Evolutionary conservation across 1,140 invertebrate genomes (phyloP).

Genomic region (Bombus waltoni): DNA sequence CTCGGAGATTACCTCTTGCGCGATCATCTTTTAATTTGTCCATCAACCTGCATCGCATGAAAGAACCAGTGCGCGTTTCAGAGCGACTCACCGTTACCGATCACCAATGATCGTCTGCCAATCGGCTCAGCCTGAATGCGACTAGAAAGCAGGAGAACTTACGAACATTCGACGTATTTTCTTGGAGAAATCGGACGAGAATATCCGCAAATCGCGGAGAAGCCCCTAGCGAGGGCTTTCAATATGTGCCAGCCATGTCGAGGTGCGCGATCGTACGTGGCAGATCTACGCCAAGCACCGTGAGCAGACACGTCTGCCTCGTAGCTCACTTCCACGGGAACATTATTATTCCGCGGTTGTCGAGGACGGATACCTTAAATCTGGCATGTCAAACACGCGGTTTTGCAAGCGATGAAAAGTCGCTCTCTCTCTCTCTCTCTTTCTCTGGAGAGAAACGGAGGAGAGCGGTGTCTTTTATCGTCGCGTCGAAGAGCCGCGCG

Average conservation of each 20-base stretch:
- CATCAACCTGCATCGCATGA: no score
- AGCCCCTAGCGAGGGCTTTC: conserved; percentile 32
- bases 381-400: conserved; percentile 62
- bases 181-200: not conserved
- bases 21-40: not conserved
- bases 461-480: conserved; percentile 42
- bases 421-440: not conserved
- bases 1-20: not conserved
- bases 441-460: not conserved
- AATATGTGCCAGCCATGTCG: conserved; percentile 38
- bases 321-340: conserved; percentile 39
- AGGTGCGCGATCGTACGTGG: conserved; percentile 40
- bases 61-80: not conserved
- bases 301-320: conserved; percentile 43
- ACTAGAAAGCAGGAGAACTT: not conserved
- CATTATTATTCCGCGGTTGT: conserved; percentile 65
- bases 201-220: conserved; percentile 39
- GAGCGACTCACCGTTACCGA: no score
- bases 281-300: conserved; percentile 29
- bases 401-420: conserved; percentile 34
- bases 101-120: not conserved
- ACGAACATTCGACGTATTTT: not conserved
- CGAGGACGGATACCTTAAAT: conserved; percentile 65
- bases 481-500: not conserved
- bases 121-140: not conserved